phyloP scores from a whole-genome alignment of 2,888 invertebrate genomes.

The Lasioglossum morio region DNA sequence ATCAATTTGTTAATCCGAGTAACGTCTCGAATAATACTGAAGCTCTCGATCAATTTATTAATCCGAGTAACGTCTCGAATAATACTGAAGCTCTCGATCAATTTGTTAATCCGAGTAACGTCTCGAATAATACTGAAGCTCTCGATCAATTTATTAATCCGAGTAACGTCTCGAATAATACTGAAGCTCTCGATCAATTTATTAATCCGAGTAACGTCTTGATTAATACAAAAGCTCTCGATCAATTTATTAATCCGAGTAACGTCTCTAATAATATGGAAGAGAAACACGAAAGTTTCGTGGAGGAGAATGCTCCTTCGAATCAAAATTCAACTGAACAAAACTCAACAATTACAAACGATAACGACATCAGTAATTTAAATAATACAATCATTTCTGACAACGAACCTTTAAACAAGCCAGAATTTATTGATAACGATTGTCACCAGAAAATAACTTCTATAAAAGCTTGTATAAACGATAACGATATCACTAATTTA shows the following conservation, averaged over 20 bases:
- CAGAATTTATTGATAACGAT: not conserved
- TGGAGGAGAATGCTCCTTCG: conserved; percentile 29
- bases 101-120: not conserved
- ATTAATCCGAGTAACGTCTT: not conserved
- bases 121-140: not conserved
- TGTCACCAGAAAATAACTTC: not conserved
- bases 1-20: not conserved
- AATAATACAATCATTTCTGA: conserved; percentile 13
- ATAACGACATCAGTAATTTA: not conserved
- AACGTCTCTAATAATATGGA: conserved; percentile 10
- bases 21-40: not conserved
- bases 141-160: not conserved
- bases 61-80: not conserved
- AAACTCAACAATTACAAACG: not conserved
- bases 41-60: not conserved
- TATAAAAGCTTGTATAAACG: not conserved
- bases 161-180: conserved; percentile 7
- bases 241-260: not conserved
- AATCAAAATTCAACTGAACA: conserved; percentile 11
- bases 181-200: too few relatives aligned
- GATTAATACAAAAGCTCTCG: too few relatives aligned
- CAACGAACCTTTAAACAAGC: not conserved
- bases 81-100: too few relatives aligned
- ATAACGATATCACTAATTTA: not conserved
- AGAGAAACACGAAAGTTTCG: conserved; percentile 47